Conservation (phyloP, 2,113 vertebrate species). For the Clarias macrocephalus region DNA sequence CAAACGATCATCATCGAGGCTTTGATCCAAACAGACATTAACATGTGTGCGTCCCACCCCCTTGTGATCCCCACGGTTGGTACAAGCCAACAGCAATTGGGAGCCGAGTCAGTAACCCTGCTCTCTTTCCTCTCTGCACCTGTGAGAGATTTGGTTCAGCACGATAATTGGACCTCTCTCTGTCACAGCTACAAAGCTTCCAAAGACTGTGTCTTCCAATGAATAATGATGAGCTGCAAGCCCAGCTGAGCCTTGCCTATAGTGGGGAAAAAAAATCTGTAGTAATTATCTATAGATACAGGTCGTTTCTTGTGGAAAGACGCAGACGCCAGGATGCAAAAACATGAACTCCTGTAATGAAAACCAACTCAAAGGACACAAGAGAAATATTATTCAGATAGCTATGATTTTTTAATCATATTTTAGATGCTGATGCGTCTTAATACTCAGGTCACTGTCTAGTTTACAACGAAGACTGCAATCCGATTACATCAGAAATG, state of each 20-base stretch:
- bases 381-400: not conserved
- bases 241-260: conserved; percentile 43
- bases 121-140: conserved; percentile 38
- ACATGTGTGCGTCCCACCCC: conserved; percentile 1
- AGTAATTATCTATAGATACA: conserved; percentile 42
- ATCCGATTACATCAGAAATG: not conserved
- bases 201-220: conserved; percentile 22
- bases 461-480: conserved; percentile 2
- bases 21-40: conserved; percentile 15
- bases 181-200: conserved; percentile 46
- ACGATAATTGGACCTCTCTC: conserved; percentile 47
- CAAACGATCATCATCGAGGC: conserved; percentile 16
- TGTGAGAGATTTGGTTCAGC: conserved; percentile 49
- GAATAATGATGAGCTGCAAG: conserved; percentile 52
- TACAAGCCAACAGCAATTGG: conserved; percentile 39
- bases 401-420: not conserved
- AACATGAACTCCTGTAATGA: conserved; percentile 28
- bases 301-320: conserved; percentile 30
- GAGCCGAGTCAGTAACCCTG: conserved; percentile 39
- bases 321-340: conserved; percentile 31
- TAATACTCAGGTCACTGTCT: not conserved
- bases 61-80: conserved; percentile 5
- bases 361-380: conserved; percentile 13
- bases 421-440: conserved; percentile 1
- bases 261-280: conserved; percentile 17